These are phyloP conservation scores for Drosophila leonis DNA, from an alignment of 2,888 invertebrate species.

Conservation along the genomic window DNA sequence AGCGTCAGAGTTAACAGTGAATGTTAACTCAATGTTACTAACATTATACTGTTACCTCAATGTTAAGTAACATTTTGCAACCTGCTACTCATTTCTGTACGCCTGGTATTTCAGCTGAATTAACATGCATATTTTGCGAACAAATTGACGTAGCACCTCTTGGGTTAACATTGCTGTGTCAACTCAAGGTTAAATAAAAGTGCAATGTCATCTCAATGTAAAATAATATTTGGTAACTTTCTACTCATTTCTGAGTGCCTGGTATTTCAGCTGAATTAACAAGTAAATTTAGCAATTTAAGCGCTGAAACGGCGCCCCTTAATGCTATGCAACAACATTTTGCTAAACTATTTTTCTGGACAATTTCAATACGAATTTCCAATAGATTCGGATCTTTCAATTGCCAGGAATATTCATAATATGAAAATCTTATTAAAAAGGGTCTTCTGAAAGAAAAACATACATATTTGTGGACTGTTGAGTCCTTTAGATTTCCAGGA, in stretches of 20 bases:
- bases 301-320: not conserved
- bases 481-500: not conserved
- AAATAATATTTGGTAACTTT: not conserved
- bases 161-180: not conserved
- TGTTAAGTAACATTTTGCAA: not conserved
- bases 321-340: not conserved
- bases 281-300: too few species aligned
- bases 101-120: too few species aligned
- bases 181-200: too few species aligned
- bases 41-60: not conserved
- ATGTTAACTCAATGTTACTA: not conserved
- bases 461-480: too few species aligned
- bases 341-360: not conserved
- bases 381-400: not conserved
- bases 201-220: too few species aligned
- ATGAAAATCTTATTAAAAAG: too few species aligned
- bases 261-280: not conserved
- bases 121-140: too few species aligned
- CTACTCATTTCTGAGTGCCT: not conserved
- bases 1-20: too few species aligned
- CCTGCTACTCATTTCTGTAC: too few species aligned
- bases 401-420: too few species aligned
- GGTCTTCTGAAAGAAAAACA: too few species aligned
- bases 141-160: too few species aligned
- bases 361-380: not conserved